phyloP scores from a whole-genome alignment of 2,113 vertebrate species.

The Mormyrus lacerda region DNA sequence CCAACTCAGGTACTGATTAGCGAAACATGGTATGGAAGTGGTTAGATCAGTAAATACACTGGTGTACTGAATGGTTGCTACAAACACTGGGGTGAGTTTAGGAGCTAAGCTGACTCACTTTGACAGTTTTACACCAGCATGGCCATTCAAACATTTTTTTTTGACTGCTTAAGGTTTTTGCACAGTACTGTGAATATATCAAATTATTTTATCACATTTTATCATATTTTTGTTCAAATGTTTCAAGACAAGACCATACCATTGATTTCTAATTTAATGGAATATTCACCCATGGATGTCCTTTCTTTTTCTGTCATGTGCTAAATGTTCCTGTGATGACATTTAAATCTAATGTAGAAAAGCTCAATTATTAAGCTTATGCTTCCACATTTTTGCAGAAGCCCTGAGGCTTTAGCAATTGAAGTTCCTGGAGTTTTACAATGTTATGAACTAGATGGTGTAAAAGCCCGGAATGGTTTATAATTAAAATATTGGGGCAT shows the following conservation, averaged over 20 bases:
- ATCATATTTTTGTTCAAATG: neutral
- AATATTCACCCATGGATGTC: neutral
- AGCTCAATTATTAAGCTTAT: neutral
- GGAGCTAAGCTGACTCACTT: neutral
- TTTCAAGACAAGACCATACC: neutral
- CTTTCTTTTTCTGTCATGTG: neutral
- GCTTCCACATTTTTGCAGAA: neutral
- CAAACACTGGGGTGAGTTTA: neutral
- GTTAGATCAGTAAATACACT: neutral
- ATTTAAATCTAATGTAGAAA: slow-evolving; percentile 1
- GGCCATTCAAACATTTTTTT: neutral
- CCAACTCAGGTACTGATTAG: neutral
- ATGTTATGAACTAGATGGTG: neutral
- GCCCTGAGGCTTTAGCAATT: too few relatives aligned
- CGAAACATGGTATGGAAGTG: neutral
- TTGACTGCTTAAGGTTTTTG: neutral
- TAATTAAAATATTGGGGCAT: slow-evolving; percentile 13
- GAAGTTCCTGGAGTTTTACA: neutral
- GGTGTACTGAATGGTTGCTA: neutral
- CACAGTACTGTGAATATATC: neutral
- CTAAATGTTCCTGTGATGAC: slow-evolving; percentile 1
- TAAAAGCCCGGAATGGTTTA: neutral
- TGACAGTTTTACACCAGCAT: neutral
- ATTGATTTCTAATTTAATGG: neutral
- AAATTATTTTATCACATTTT: neutral